phyloP scores from a whole-genome alignment of 2,113 vertebrate genomes.

The Platichthys stellatus region DNA sequence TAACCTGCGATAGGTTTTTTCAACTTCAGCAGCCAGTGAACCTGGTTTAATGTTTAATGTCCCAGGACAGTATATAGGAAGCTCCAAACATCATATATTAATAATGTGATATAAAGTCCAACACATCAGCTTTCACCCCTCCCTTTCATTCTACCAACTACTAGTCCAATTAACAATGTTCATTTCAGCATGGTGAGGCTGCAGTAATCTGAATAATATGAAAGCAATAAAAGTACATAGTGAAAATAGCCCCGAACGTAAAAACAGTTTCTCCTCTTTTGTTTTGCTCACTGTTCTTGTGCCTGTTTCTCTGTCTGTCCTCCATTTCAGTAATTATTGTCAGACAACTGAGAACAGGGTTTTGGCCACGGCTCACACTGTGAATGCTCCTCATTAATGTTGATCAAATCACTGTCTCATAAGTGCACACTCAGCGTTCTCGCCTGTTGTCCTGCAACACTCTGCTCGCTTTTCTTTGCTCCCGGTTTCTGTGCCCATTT shows the following conservation, averaged over 20 bases:
- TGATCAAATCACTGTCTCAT: too few species aligned
- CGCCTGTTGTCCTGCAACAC: too few species aligned
- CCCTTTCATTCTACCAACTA: too few species aligned
- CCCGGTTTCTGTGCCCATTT: not conserved
- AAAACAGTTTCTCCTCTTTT: not conserved
- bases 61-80: not conserved
- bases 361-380: too few species aligned
- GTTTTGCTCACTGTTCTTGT: not conserved
- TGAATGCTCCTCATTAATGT: too few species aligned
- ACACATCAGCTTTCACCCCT: too few species aligned
- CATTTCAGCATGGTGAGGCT: not conserved
- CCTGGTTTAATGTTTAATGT: not conserved
- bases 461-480: not conserved
- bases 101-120: not conserved
- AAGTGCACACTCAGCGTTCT: too few species aligned
- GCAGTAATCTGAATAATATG: not conserved
- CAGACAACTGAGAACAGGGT: too few species aligned
- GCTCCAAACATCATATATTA: too few species aligned
- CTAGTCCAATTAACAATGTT: too few species aligned
- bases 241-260: not conserved
- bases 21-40: not conserved
- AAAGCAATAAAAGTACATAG: not conserved
- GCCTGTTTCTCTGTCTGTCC: not conserved
- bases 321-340: not conserved
- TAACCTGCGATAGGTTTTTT: not conserved